These are phyloP conservation scores for Melangyna quadrimaculata DNA, from an alignment of 2,888 invertebrate species.

Conservation along the genomic window DNA sequence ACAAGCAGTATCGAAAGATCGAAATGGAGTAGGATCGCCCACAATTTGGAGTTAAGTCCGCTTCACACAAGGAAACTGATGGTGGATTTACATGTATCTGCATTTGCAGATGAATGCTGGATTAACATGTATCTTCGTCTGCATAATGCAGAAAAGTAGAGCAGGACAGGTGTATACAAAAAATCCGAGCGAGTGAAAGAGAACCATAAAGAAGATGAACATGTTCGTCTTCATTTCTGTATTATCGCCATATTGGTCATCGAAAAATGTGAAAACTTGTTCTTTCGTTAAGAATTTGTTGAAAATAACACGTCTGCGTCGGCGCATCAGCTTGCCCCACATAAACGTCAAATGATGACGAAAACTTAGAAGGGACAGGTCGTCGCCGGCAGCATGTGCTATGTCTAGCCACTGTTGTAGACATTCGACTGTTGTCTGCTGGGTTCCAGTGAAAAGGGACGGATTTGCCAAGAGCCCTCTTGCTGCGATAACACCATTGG, in stretches of 20 bases:
- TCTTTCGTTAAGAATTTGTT: slow-evolving; percentile 88
- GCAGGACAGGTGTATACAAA: too few species aligned
- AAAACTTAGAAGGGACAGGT: slow-evolving; percentile 90
- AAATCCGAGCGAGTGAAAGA: too few species aligned
- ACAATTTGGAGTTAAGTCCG: too few species aligned
- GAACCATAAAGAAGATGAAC: too few species aligned
- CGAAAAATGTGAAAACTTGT: slow-evolving; percentile 87
- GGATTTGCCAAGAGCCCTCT: slow-evolving; percentile 95
- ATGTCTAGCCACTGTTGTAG: slow-evolving; percentile 91
- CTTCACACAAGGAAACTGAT: too few species aligned
- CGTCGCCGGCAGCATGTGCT: slow-evolving; percentile 84
- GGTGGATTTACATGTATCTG: too few species aligned
- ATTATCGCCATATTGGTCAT: slow-evolving; percentile 83
- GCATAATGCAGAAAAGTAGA: too few species aligned
- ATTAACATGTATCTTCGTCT: too few species aligned
- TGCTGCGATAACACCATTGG: slow-evolving; percentile 95
- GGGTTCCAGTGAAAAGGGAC: slow-evolving; percentile 89
- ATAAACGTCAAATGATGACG: slow-evolving; percentile 98
- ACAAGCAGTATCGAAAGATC: too few species aligned
- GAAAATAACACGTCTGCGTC: slow-evolving; percentile 88
- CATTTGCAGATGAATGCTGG: too few species aligned
- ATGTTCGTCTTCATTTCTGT: too few species aligned
- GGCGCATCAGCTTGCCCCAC: slow-evolving; percentile 91
- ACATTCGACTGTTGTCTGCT: slow-evolving; percentile 88
- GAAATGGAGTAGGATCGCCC: too few species aligned